These are phyloP conservation scores for Slavum lentiscoides DNA, from an alignment of 2,888 invertebrate species.

Conservation along the genomic window DNA sequence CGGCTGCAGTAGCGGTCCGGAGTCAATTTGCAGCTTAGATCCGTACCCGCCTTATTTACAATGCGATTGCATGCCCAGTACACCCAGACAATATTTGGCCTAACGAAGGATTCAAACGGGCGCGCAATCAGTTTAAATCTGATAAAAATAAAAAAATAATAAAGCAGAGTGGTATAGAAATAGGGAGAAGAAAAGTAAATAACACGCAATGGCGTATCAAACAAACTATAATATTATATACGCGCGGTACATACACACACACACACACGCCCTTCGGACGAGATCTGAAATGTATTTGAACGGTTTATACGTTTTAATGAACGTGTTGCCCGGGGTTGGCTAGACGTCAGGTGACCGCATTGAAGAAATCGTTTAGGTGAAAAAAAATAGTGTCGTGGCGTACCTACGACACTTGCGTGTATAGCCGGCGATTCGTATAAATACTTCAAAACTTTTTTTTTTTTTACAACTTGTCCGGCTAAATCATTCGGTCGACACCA, in stretches of 20 bases:
- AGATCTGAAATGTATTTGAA: not conserved
- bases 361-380: not conserved
- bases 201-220: conserved; percentile 11
- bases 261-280: conserved; percentile 11
- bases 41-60: conserved; percentile 51
- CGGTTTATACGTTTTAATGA: conserved; percentile 7
- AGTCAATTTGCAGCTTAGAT: conserved; percentile 49
- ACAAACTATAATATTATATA: not conserved
- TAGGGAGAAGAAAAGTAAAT: not conserved
- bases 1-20: conserved; percentile 10
- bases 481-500: no score
- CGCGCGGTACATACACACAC: no score
- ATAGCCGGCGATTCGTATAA: not conserved
- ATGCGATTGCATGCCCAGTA: conserved; percentile 46
- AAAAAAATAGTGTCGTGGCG: not conserved
- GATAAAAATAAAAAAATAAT: conserved; percentile 27
- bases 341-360: not conserved
- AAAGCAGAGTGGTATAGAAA: not conserved
- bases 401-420: no score
- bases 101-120: conserved; percentile 49
- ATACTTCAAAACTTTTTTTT: not conserved
- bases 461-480: no score
- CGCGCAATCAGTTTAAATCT: conserved; percentile 50
- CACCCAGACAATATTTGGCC: conserved; percentile 53
- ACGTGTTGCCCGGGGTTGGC: not conserved